Evolutionary conservation across 2,113 vertebrate genomes (phyloP).

Genomic region (Chitala chitala): DNA sequence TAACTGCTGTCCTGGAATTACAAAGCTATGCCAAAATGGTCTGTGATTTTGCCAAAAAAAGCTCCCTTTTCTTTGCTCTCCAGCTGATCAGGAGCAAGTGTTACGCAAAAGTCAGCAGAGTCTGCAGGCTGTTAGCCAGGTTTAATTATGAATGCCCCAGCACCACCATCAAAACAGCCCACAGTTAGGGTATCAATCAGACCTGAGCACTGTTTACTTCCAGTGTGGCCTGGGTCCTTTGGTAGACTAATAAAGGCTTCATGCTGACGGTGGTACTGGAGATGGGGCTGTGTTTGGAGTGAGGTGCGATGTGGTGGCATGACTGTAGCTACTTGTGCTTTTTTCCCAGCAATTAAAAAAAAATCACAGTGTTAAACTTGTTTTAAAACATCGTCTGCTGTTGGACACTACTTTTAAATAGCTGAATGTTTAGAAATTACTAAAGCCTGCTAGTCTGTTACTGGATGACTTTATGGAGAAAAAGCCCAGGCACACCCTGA

Average conservation of each 20-base stretch:
- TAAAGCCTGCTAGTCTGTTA: not conserved
- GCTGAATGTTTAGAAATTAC: no score
- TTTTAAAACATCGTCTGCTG: no score
- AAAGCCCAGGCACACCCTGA: not conserved
- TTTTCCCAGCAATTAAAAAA: constrained; percentile 52
- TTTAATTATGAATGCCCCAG: constrained; percentile 62
- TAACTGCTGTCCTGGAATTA: no score
- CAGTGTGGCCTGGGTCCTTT: constrained; percentile 29
- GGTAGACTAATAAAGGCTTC: constrained; percentile 25
- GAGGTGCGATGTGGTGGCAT: not conserved
- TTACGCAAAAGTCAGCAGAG: constrained; percentile 28
- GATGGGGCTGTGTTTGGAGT: not conserved
- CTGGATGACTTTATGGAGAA: no score
- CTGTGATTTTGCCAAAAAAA: constrained; percentile 24
- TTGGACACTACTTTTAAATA: no score
- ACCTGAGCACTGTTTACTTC: constrained; percentile 43
- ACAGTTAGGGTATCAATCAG: constrained; percentile 45
- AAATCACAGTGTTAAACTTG: no score
- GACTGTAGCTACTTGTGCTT: constrained; percentile 1
- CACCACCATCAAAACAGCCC: constrained; percentile 46
- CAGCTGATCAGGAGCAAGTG: constrained; percentile 39
- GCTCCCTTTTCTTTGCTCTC: constrained; percentile 7
- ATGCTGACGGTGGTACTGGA: not conserved
- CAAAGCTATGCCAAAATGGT: constrained; percentile 4
- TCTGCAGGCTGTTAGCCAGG: constrained; percentile 49